phyloP scores from a whole-genome alignment of 2,888 invertebrate genomes.

The Petrolisthes manimaculis region DNA sequence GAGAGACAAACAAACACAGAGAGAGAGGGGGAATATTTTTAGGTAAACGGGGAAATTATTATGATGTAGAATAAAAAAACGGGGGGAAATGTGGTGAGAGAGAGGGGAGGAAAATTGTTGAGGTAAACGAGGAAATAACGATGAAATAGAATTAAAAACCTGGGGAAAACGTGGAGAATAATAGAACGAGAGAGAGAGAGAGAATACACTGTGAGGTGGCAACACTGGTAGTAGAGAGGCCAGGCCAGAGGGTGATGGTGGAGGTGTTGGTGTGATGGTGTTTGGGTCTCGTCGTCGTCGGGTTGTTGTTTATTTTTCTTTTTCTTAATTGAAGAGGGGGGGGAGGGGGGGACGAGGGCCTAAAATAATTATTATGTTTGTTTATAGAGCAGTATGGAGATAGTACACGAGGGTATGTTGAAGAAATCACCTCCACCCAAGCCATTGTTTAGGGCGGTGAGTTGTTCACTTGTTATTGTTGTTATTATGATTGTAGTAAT shows the following conservation, averaged over 20 bases:
- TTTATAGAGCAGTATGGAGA: conserved; percentile 57
- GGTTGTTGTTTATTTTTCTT: no score
- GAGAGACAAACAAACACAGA: no score
- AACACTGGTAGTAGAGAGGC: no score
- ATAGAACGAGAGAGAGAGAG: not conserved
- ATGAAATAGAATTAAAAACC: no score
- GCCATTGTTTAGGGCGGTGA: conserved; percentile 92
- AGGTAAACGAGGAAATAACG: no score
- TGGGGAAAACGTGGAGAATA: not conserved
- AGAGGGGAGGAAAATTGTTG: not conserved
- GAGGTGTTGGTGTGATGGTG: no score
- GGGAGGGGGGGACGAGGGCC: not conserved
- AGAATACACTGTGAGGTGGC: not conserved
- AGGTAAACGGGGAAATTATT: not conserved
- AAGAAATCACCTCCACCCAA: conserved; percentile 95
- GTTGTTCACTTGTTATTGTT: no score
- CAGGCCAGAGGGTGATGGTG: no score
- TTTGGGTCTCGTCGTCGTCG: no score
- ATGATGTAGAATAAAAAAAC: not conserved
- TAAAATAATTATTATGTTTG: conserved; percentile 41
- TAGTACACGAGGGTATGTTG: conserved; percentile 92
- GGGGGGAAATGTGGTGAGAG: not conserved
- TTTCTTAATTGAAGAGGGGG: no score
- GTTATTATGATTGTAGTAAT: no score
- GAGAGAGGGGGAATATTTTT: not conserved